These are phyloP conservation scores for Cantharis rustica DNA, from an alignment of 2,888 invertebrate species.

Conservation along the genomic window DNA sequence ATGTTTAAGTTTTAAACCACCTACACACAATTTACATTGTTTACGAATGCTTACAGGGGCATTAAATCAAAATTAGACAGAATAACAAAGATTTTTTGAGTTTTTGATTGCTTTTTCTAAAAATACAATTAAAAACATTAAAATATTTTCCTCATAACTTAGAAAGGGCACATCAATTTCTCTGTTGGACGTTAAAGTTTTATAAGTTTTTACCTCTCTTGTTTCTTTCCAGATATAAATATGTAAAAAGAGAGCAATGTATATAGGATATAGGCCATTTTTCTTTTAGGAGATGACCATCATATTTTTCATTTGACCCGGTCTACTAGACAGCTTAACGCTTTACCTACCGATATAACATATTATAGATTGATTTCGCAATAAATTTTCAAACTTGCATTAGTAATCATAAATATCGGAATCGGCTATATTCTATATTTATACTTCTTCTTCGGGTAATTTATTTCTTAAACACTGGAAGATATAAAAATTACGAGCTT, in stretches of 20 bases:
- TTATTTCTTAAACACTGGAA: not conserved
- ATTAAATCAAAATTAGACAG: constrained; percentile 21
- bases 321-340: constrained; percentile 16
- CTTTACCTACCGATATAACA: constrained; percentile 9
- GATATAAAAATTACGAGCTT: not conserved
- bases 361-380: constrained; percentile 1
- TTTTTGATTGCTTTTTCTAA: constrained; percentile 2
- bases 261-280: constrained; percentile 22
- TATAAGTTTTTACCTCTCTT: constrained; percentile 15
- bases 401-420: not conserved
- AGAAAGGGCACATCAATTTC: not conserved
- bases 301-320: constrained; percentile 25
- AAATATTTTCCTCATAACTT: constrained; percentile 24
- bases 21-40: constrained; percentile 16
- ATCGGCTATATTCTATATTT: not conserved
- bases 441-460: not conserved
- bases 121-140: constrained; percentile 23
- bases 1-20: constrained; percentile 23
- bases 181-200: constrained; percentile 1
- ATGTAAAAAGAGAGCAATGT: constrained; percentile 29
- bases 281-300: constrained; percentile 25
- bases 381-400: not conserved
- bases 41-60: constrained; percentile 12
- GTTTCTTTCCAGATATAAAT: constrained; percentile 16
- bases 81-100: constrained; percentile 10